Conservation (phyloP, 2,797 vertebrate species). For the Masticophis lateralis region DNA sequence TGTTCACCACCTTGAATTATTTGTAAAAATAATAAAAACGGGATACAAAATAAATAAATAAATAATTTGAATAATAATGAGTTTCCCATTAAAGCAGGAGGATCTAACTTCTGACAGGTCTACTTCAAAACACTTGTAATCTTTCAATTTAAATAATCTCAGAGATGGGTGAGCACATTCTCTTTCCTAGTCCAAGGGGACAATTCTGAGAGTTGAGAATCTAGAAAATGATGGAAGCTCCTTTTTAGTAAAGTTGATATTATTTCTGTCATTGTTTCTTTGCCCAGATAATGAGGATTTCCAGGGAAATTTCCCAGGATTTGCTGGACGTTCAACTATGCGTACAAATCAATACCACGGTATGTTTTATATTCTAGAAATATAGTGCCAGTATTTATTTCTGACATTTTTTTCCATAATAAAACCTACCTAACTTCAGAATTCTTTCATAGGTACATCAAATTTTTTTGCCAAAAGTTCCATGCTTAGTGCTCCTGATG, state of each 20-base stretch:
- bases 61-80: neutral
- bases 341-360: rapidly evolving
- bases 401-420: neutral
- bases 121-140: neutral
- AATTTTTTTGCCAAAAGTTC: rapidly evolving
- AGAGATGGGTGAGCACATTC: neutral
- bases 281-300: constrained; percentile 58
- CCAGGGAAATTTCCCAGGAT: rapidly evolving
- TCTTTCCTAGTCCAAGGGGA: neutral
- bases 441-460: neutral
- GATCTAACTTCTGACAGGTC: neutral
- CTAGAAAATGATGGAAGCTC: neutral
- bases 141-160: neutral
- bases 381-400: neutral
- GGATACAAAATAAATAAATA: neutral
- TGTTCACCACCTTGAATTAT: neutral
- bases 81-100: neutral
- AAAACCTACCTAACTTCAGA: neutral
- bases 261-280: constrained; percentile 35
- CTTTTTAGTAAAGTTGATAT: neutral
- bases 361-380: neutral
- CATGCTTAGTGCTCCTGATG: rapidly evolving
- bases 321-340: rapidly evolving
- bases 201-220: neutral
- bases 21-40: neutral